Base-by-base conservation (phyloP, 2,888 invertebrate species). In the Ectemnius cavifrons region DNA sequence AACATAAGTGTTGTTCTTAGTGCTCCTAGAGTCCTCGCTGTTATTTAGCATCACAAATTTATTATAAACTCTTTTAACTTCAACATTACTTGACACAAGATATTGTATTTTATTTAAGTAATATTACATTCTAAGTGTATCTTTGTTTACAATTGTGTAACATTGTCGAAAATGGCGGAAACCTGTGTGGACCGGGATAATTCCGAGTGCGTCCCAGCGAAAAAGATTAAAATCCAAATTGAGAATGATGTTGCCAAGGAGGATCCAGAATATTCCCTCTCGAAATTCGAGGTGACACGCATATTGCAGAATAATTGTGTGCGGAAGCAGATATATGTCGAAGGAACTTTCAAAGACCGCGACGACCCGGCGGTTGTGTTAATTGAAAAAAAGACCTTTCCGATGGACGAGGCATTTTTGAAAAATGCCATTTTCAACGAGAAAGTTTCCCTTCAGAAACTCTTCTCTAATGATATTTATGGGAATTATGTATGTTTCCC, bases 381-480 rank as follows among this genome's bases (percentile, higher is more conserved):
- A 80, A 92, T 97, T 56, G 97, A 97, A 88, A 97, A 97, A 91
- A 94, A 94, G 87, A 94, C 95, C 58, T 97, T 97, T 89, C 93
- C 94, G 52, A 94, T 94, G 77, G 93, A 94, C 60, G 92, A 93
- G 82, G 60, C 71, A 45, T 71, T 75, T 23, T 91, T 95, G 70
- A 92, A 92, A 28, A 87, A 91, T 75, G 92, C 92, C n/a, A 94
- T 94, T 87, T 95, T 96, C 84, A 93, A 93, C 46, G 90, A 91
- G 11, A 93, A 94, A 0, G 93, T 94, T 23, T 90, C 91, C 72
- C 91, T 95, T 2, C 92, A 92, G 46, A 94, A 94, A 77, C 92
- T 93, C 71, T 96, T 96, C 87, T 93, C 94, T 45, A 97, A 97
- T 92, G 97, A 97, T 90, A 95, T 97, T 88, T 97, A 97, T 89